phyloP scores from a whole-genome alignment of 2,888 invertebrate species.

The Lypha dubia region DNA sequence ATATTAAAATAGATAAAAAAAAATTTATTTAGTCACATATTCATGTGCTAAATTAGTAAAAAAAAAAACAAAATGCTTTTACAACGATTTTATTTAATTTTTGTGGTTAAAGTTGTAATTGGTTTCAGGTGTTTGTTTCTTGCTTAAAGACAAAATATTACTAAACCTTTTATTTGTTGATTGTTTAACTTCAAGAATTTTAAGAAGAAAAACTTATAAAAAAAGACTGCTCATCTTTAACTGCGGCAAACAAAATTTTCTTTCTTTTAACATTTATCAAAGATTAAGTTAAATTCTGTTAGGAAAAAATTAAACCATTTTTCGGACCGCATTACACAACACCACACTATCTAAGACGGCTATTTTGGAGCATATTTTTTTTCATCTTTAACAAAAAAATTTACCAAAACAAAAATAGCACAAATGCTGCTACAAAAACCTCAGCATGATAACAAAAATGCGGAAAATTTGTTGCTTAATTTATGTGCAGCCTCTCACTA shows the following conservation, averaged over 20 bases:
- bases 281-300: not conserved
- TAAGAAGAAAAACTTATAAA: too few relatives aligned
- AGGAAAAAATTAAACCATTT: too few relatives aligned
- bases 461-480: conserved; percentile 65
- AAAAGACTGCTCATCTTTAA: not conserved
- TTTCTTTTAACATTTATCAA: not conserved
- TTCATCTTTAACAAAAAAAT: conserved; percentile 11
- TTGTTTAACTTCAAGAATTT: not conserved
- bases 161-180: not conserved
- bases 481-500: conserved; percentile 8
- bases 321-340: not conserved
- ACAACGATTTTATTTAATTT: not conserved
- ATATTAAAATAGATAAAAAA: conserved; percentile 40
- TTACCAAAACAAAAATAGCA: not conserved
- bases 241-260: not conserved
- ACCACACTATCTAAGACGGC: not conserved
- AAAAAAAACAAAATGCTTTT: not conserved
- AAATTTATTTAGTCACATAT: conserved; percentile 2
- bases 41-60: not conserved
- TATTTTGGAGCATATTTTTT: conserved; percentile 13
- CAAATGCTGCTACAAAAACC: conserved; percentile 36
- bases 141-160: not conserved
- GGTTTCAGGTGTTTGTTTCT: conserved; percentile 46
- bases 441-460: conserved; percentile 65
- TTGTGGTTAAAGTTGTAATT: conserved; percentile 35